A percentile compares a stretch with the other conserved stretches of the same genome.
These are phyloP conservation scores for Netelia virgata DNA, from an alignment of 2,888 invertebrate species.

Conservation along the genomic window DNA sequence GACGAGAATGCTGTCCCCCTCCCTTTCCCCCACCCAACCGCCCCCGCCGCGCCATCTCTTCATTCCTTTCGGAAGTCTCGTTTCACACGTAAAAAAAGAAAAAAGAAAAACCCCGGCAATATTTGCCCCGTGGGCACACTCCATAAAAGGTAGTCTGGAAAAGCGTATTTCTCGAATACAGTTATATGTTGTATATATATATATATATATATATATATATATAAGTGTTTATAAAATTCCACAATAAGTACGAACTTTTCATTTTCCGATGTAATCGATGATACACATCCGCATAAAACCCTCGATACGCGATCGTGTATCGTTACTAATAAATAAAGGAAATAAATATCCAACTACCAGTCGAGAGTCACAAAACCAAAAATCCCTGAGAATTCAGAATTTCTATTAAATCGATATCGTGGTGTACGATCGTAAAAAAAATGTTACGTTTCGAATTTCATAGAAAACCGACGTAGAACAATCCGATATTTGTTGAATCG, in stretches of 20 bases:
- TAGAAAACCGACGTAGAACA: too few relatives aligned
- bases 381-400: too few relatives aligned
- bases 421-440: too few relatives aligned
- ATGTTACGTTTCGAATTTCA: too few relatives aligned
- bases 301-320: not conserved
- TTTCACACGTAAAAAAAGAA: too few relatives aligned
- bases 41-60: too few relatives aligned
- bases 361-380: not conserved
- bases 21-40: not conserved
- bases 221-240: not conserved
- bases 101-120: not conserved
- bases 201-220: not conserved
- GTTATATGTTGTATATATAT: not conserved
- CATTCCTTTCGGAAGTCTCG: too few relatives aligned
- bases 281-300: constrained; percentile 4
- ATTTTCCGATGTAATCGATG: constrained; percentile 44
- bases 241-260: constrained; percentile 15
- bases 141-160: constrained; percentile 40
- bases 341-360: not conserved
- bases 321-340: not conserved
- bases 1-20: constrained; percentile 32
- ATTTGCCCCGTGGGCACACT: constrained; percentile 21
- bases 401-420: too few relatives aligned
- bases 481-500: too few relatives aligned
- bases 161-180: constrained; percentile 48